Conservation (phyloP, 2,797 vertebrate genomes). For the Nothura maculosa region DNA sequence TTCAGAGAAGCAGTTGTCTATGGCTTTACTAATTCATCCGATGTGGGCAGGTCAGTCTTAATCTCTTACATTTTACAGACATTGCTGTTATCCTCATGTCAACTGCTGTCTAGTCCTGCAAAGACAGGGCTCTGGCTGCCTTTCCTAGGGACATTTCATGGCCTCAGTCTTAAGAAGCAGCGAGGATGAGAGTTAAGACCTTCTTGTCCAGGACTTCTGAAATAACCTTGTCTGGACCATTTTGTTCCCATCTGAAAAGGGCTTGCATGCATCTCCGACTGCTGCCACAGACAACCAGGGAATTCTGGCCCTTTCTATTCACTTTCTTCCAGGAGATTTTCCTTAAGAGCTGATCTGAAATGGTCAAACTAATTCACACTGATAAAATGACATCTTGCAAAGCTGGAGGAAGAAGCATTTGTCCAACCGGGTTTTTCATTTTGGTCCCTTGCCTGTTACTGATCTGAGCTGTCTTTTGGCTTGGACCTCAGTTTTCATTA, state of each 20-base stretch:
- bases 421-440: neutral
- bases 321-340: neutral
- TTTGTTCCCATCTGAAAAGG: neutral
- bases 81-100: neutral
- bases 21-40: neutral
- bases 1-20: neutral
- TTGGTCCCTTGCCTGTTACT: neutral
- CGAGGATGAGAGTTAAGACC: neutral
- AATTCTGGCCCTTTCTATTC: neutral
- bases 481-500: neutral
- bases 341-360: neutral
- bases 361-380: neutral
- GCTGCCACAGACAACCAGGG: neutral
- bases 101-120: neutral
- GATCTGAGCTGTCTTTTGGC: neutral
- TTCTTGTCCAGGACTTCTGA: neutral
- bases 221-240: neutral
- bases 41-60: neutral
- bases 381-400: neutral
- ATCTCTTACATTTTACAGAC: neutral
- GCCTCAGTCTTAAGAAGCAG: neutral
- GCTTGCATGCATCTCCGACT: neutral
- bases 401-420: neutral
- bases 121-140: neutral
- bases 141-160: neutral